Conservation (phyloP, 2,888 invertebrate species). For the Agrypnus murinus region DNA sequence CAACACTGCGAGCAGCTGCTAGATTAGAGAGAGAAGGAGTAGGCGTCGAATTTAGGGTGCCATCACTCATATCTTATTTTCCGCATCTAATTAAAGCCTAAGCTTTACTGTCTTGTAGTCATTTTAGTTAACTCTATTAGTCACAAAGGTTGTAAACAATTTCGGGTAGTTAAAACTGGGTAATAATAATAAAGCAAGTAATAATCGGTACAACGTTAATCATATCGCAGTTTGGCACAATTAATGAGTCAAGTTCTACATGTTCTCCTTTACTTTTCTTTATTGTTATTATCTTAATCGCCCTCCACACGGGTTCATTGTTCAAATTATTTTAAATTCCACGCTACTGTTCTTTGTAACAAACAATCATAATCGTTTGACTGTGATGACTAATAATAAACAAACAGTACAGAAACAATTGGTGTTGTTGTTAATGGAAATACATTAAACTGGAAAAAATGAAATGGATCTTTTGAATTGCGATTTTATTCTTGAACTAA, state of each 20-base stretch:
- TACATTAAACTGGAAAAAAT: too few species aligned
- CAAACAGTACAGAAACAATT: too few species aligned
- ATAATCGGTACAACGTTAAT: conserved; percentile 32
- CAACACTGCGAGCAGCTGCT: conserved; percentile 28
- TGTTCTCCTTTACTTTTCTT: conserved; percentile 14
- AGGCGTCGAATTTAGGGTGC: conserved; percentile 41
- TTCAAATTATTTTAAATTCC: conserved; percentile 1
- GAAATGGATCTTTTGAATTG: too few species aligned
- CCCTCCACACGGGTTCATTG: conserved; percentile 34
- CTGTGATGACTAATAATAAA: too few species aligned
- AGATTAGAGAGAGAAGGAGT: conserved; percentile 11
- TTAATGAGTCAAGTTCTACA: neutral
- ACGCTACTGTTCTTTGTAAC: too few species aligned
- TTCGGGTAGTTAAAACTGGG: conserved; percentile 14
- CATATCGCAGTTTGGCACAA: neutral
- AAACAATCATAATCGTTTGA: too few species aligned
- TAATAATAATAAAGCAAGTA: too few species aligned
- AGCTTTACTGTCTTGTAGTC: neutral
- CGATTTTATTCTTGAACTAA: too few species aligned
- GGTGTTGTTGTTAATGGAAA: too few species aligned
- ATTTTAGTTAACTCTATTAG: conserved; percentile 23
- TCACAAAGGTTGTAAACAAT: conserved; percentile 24
- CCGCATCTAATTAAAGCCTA: conserved; percentile 39
- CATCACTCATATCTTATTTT: conserved; percentile 40
- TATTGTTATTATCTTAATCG: conserved; percentile 17